phyloP scores from a whole-genome alignment of 2,888 invertebrate genomes.

The Drosophila borealis region DNA sequence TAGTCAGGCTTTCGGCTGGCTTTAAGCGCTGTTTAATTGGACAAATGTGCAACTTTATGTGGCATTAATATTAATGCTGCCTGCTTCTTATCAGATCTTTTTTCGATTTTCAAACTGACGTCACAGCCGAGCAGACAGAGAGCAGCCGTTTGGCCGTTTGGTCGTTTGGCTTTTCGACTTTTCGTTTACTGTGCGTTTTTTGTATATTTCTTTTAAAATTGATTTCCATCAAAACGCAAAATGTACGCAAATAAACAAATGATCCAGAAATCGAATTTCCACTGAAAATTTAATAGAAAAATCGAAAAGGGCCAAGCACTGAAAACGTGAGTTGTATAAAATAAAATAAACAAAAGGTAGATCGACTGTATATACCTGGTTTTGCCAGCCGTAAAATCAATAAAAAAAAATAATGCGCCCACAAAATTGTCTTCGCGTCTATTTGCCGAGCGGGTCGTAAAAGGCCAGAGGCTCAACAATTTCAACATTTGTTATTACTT shows the following conservation, averaged over 20 bases:
- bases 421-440: slow-evolving; percentile 51
- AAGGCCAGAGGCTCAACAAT: slow-evolving; percentile 24
- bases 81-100: slow-evolving; percentile 38
- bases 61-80: slow-evolving; percentile 26
- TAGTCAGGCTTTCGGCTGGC: slow-evolving; percentile 45
- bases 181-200: slow-evolving; percentile 24
- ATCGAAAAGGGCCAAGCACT: slow-evolving; percentile 33
- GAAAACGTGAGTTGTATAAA: slow-evolving; percentile 63
- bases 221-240: slow-evolving; percentile 70
- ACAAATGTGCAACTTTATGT: slow-evolving; percentile 18
- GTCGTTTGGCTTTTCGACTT: slow-evolving; percentile 36
- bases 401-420: slow-evolving; percentile 50
- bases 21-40: slow-evolving; percentile 51
- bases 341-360: slow-evolving; percentile 42
- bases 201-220: slow-evolving; percentile 54
- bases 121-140: slow-evolving; percentile 50
- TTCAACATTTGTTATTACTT: slow-evolving; percentile 55
- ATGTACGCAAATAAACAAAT: slow-evolving; percentile 69
- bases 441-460: slow-evolving; percentile 24
- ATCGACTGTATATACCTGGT: slow-evolving; percentile 8
- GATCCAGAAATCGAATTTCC: slow-evolving; percentile 64
- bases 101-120: slow-evolving; percentile 47
- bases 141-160: slow-evolving; percentile 48
- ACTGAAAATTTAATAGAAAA: slow-evolving; percentile 61
- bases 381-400: slow-evolving; percentile 48